Conservation (phyloP, 1,140 invertebrate genomes). For the Heliconius melpomene region DNA sequence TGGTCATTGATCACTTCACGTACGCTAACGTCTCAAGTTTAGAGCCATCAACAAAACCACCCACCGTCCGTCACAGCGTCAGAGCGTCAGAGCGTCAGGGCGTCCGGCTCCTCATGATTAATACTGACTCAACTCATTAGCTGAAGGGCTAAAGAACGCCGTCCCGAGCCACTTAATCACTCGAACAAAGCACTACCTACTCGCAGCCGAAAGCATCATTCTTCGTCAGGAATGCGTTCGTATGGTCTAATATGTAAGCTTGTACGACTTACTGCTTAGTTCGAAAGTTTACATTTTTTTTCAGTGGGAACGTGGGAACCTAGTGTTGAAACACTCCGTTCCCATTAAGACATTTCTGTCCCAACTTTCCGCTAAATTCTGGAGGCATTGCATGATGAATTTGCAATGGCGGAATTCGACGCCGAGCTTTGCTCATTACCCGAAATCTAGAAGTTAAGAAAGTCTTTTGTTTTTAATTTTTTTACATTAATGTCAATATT, state of each 20-base stretch:
- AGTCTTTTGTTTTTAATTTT: background rate
- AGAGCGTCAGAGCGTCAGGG: conserved; percentile 53
- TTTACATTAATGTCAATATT: no score
- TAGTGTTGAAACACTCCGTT: no score
- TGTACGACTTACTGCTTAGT: conserved; percentile 21
- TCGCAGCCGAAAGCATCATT: conserved; percentile 79
- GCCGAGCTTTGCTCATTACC: no score
- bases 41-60: conserved; percentile 63
- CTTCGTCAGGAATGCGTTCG: conserved; percentile 77
- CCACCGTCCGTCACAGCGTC: conserved; percentile 64
- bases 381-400: no score
- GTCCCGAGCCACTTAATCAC: conserved; percentile 76
- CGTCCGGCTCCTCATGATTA: conserved; percentile 69
- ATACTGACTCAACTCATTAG: conserved; percentile 79
- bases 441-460: background rate
- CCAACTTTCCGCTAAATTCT: no score
- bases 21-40: conserved; percentile 61
- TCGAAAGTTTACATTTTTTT: background rate
- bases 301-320: no score
- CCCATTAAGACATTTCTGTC: no score
- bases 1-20: conserved; percentile 50
- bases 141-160: conserved; percentile 77
- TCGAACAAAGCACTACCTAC: conserved; percentile 80
- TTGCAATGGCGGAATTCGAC: no score
- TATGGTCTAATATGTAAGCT: conserved; percentile 47